A percentile compares a stretch with the other conserved stretches of the same genome.
Conservation (phyloP, 2,888 invertebrate species). For the Nebria salina region DNA sequence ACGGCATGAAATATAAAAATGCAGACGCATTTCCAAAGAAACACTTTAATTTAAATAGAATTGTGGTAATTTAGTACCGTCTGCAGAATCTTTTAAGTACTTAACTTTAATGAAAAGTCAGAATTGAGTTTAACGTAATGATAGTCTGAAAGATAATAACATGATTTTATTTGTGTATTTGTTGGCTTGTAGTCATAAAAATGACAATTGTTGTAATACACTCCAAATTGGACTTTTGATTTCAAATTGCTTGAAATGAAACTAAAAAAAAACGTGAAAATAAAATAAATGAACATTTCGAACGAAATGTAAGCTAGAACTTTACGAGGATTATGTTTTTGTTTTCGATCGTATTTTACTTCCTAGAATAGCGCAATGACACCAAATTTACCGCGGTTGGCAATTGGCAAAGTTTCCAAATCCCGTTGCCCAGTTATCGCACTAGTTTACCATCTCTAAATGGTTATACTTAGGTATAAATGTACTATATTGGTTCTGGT, state of each 20-base stretch:
- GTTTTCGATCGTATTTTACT: constrained; percentile 32
- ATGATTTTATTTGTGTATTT: constrained; percentile 15
- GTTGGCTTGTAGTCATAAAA: neutral
- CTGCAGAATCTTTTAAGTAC: no score
- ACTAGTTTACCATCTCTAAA: neutral
- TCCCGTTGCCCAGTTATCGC: constrained; percentile 7
- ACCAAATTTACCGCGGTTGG: constrained; percentile 28
- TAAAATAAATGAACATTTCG: neutral
- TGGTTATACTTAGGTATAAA: constrained; percentile 2
- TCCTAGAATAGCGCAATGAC: constrained; percentile 14
- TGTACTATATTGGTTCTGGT: neutral
- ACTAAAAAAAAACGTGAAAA: neutral
- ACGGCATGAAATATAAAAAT: no score
- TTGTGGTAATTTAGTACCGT: no score
- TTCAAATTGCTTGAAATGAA: neutral
- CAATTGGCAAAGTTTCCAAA: constrained; percentile 23
- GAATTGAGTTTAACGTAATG: no score
- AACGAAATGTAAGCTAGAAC: constrained; percentile 6
- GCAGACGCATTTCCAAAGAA: no score
- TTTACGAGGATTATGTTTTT: constrained; percentile 34
- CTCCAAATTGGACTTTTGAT: constrained; percentile 15
- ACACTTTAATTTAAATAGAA: no score
- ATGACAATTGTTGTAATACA: constrained; percentile 2
- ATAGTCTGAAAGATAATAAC: neutral
- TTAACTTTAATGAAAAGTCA: no score